Base-by-base conservation (phyloP, 2,113 vertebrate species). In the Perca fluviatilis region DNA sequence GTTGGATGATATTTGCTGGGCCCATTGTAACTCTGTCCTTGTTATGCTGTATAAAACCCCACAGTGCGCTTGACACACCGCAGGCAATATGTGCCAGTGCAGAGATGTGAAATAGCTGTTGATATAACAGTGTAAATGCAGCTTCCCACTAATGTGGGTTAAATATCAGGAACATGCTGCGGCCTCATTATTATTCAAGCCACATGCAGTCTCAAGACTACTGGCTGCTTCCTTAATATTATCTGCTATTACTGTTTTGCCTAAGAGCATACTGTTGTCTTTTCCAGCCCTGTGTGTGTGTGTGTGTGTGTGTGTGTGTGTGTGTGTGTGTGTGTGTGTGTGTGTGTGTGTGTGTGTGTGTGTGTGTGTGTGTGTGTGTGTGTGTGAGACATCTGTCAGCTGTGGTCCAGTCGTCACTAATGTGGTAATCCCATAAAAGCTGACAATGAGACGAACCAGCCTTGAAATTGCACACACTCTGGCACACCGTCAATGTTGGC, bases 181-280 rank as follows among this genome's bases (percentile, higher is more conserved):
- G 67, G 79, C 82, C 85, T 89, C 74, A 86, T 91, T 91, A 68
- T 66, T 54, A 91, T 92, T 89, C 89, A 80, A 87, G 75, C 80
- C 83, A 84, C 85, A 82, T 85, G 72, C 74, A 70, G 69, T 62
- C 68, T 87, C 81, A 33, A 76, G 83, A 83, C 82, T 61, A 60
- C 86, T 72, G 70, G 75, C 70, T 77, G 68, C 54, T 72, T 74
- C 78, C 33, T 71, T 69, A 53, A 83, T 80, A 61, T 82, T 58
- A 88, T 77, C 62, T 63, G 25, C 72, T 60, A 5, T 79, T 81
- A 80, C 73, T 51, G 62, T 76, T 75, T 49, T 50, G 65, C 83
- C 84, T 63, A 4, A 15, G 56, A 76, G 74, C 72, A n/a, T 70
- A 21, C 23, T 74, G 68, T 73, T 78, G 53, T 75, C 60, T 74